Base-by-base conservation (phyloP, 1,140 invertebrate genomes). In the Branchinecta lindahli region DNA sequence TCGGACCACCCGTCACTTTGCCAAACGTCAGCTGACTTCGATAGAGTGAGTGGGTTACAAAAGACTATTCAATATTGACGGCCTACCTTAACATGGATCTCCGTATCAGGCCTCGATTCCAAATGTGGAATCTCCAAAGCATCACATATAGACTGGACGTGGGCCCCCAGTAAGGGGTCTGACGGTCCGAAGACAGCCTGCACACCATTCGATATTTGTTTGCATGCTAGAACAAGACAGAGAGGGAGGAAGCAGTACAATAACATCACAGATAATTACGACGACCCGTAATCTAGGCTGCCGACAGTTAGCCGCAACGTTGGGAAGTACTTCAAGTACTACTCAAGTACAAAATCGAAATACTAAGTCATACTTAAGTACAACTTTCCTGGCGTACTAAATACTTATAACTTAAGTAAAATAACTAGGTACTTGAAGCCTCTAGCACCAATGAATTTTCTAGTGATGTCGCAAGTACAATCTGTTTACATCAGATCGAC, bases 181-280 rank as follows among this genome's bases (percentile, higher is more conserved):
- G 87, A 86, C 3, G 92, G 91, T 5, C 92, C 93, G 77, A 96
- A 94, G 70, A 96, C 85, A 2, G 90, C 91, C 72, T 92, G 87
- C 0, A 92, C 87, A 10, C 92, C 92, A 69, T 85, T 85, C 72
- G 89, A 88, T 75, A 95, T 82, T 77, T 93, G 90, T 20, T 85
- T 84, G 79, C 93, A 96, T 67, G 91, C 92, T 95, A 84, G 0
- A 80, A 84, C 73, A 67, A 76, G 12, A 74, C 72, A 46, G 68
- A 73, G 70, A 70, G 72, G 70, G 72, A 67, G 46, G 67, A 70
- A 73, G 61, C n/a, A 71, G 72, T 69, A 46, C 73, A 72, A 75
- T 69, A 66, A 33, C 33, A 33, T 33, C 33, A 33, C 33, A 33
- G 2, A 33, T 1, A 33, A 33, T 33, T 5, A 33, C 33, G n/a